Base-by-base conservation (phyloP, 1,140 invertebrate species). In the Aphidius ervi region DNA sequence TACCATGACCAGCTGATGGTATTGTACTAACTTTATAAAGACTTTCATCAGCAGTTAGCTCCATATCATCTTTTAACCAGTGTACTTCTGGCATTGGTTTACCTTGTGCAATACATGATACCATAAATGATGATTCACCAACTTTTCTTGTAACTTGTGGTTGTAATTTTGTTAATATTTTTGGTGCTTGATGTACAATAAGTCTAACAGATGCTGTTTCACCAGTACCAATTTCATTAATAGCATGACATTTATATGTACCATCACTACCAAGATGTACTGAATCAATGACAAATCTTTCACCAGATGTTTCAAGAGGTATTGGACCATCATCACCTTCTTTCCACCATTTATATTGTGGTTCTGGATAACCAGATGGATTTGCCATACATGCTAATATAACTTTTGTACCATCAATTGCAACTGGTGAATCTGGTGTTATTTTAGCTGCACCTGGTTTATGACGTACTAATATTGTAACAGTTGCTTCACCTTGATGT, bases 291-390 rank as follows among this genome's bases (percentile, higher is more conserved):
- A 90, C 91, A 70, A 94, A 94, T 64, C 89, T 89, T 1, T 87
- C 84, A 1, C 91, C 90, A n/a, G 86, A 85, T 2, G 86, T 87
- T 1, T 91, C 77, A 6, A 88, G 85, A 6, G 83, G 84, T 6
- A 83, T 73, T 72, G 75, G 39, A 78, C 83, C 84, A 4, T 83
- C 84, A 6, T 87, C 85, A n/a, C 83, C 83, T 65, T 92, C 88
- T 52, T 88, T 85, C 83, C 93, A 94, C 93, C 93, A 95, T 48
- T 90, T 83, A 72, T 91, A 96, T 61, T 91, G 87, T 0, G 94
- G 92, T 37, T 87, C 86, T 0, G 94, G 94, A 86, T 92, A 95
- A 9, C 94, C 94, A 0, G 92, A 88, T 0, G 94, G 93, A 63
- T 86, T 89, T 1, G 93, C 90, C 43, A 86, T 87, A 68, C 94